Evolutionary conservation across 64 coral and sea anemone genomes (phyloP).

Genomic region (Stylophora pistillata): DNA sequence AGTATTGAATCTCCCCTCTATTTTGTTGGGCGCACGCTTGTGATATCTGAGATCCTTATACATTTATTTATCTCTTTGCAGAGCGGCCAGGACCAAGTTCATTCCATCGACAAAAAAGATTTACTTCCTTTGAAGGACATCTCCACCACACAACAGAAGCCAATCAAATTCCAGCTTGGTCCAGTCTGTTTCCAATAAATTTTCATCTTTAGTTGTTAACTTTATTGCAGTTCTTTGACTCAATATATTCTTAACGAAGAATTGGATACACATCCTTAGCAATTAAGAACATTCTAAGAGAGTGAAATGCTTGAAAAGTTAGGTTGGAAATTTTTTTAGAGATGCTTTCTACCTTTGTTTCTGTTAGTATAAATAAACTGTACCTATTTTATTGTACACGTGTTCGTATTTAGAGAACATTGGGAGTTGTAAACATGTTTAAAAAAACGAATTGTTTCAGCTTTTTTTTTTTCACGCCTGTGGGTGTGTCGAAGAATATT

Average conservation of each 20-base stretch:
- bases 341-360: background rate
- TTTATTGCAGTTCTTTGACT: background rate
- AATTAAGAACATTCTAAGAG: background rate
- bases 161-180: constrained; percentile 54
- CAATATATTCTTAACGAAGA: background rate
- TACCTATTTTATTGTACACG: constrained; percentile 7
- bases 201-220: background rate
- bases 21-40: no score
- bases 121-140: constrained; percentile 63
- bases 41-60: no score
- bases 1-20: no score
- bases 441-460: background rate
- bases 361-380: constrained; percentile 30
- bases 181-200: constrained; percentile 64
- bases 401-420: background rate
- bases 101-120: constrained; percentile 38
- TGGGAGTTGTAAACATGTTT: constrained; percentile 44
- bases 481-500: background rate
- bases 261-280: background rate
- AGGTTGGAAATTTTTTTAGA: background rate
- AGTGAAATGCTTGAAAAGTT: background rate
- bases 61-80: background rate
- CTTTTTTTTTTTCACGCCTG: background rate
- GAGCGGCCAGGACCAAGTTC: constrained; percentile 50
- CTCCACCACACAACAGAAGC: constrained; percentile 19